Conservation (phyloP, 2,797 vertebrate genomes). For the Vultur gryphus region DNA sequence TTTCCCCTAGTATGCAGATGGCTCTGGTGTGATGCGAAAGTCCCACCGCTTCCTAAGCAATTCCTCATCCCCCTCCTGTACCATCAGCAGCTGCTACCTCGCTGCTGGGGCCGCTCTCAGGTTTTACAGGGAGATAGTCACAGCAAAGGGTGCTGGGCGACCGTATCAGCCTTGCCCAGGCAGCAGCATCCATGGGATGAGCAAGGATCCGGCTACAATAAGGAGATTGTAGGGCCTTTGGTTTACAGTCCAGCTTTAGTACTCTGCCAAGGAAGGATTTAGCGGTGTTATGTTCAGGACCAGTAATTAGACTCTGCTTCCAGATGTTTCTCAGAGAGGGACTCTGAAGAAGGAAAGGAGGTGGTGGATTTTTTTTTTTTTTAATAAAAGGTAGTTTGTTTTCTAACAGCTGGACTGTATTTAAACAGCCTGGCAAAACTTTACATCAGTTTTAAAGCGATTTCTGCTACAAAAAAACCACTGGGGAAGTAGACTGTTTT, state of each 20-base stretch:
- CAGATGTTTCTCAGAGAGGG: background rate
- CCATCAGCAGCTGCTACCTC: background rate
- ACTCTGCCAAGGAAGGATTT: background rate
- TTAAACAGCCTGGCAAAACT: background rate
- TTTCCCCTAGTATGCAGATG: background rate
- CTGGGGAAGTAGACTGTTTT: background rate
- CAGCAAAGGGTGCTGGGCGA: background rate
- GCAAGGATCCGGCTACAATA: background rate
- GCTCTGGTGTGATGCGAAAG: background rate
- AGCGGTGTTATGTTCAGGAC: background rate
- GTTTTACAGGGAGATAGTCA: background rate
- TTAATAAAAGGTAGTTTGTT: background rate
- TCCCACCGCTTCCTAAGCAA: background rate
- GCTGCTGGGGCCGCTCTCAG: background rate
- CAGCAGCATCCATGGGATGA: background rate
- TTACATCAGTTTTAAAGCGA: background rate
- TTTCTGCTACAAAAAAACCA: background rate
- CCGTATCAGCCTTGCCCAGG: background rate
- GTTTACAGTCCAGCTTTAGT: background rate
- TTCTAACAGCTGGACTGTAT: background rate
- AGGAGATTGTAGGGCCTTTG: background rate
- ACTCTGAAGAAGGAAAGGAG: background rate
- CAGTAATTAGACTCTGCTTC: background rate
- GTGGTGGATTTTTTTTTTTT: background rate
- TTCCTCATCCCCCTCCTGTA: background rate